Conservation (phyloP, 2,113 vertebrate genomes). For the Platysteira castanea region DNA sequence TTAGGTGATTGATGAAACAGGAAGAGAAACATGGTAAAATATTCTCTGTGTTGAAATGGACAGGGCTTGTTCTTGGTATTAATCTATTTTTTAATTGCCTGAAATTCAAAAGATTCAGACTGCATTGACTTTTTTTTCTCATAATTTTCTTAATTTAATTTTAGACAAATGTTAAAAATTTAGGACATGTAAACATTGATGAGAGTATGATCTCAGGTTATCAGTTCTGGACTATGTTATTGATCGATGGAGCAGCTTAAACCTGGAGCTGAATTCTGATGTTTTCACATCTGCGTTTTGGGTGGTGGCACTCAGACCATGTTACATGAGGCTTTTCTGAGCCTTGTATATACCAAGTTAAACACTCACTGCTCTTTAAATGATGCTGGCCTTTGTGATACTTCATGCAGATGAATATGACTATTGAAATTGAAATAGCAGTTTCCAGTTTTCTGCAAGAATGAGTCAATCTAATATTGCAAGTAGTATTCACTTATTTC, state of each 20-base stretch:
- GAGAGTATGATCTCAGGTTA: background rate
- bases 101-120: background rate
- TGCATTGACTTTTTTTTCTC: background rate
- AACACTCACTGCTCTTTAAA: background rate
- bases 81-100: background rate
- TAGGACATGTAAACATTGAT: background rate
- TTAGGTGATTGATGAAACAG: background rate
- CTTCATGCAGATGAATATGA: background rate
- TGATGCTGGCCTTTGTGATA: accelerated
- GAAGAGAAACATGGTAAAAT: background rate
- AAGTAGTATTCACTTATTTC: background rate
- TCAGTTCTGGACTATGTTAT: background rate
- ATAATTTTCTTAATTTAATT: background rate
- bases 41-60: background rate
- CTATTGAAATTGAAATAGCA: background rate
- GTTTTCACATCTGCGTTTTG: background rate
- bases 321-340: background rate
- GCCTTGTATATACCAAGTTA: background rate
- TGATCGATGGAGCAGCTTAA: background rate
- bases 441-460: background rate
- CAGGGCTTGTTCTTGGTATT: background rate
- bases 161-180: background rate
- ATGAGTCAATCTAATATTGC: background rate
- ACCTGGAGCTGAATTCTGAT: background rate
- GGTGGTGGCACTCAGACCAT: background rate